Conservation (phyloP, 2,888 invertebrate genomes). For the Monopis laevigella region DNA sequence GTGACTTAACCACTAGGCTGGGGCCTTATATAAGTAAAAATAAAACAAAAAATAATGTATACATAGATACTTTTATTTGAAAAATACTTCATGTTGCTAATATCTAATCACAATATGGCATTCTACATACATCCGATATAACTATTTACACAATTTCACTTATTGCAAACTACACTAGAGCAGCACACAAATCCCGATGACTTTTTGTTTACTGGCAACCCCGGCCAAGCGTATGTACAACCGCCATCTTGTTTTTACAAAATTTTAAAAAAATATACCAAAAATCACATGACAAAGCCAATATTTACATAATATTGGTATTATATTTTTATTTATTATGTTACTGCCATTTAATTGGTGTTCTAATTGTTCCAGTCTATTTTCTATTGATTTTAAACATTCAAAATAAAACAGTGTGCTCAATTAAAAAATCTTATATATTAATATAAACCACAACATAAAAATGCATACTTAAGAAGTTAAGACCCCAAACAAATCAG, state of each 20-base stretch:
- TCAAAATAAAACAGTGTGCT: too few species aligned
- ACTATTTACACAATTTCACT: slow-evolving; percentile 27
- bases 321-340: background rate
- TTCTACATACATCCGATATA: slow-evolving; percentile 39
- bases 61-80: slow-evolving; percentile 50
- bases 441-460: too few species aligned
- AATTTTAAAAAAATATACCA: slow-evolving; percentile 15
- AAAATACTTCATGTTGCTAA: slow-evolving; percentile 46
- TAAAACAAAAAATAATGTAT: slow-evolving; percentile 35
- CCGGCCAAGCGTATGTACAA: slow-evolving; percentile 24
- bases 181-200: slow-evolving; percentile 22
- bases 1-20: too few species aligned
- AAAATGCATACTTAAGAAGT: too few species aligned
- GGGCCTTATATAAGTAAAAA: too few species aligned
- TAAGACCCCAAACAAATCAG: too few species aligned
- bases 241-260: slow-evolving; percentile 21
- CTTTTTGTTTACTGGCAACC: slow-evolving; percentile 14
- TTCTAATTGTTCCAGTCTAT: background rate
- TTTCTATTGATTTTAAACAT: too few species aligned
- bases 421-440: too few species aligned
- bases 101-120: slow-evolving; percentile 48
- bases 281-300: slow-evolving; percentile 21
- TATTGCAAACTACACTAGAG: slow-evolving; percentile 32
- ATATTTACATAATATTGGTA: slow-evolving; percentile 15
- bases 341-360: background rate